Percentiles rank a stretch among this genome's conserved stretches.
phyloP scores from a whole-genome alignment of 64 coral and sea anemone species.

The Acropora tenuis region DNA sequence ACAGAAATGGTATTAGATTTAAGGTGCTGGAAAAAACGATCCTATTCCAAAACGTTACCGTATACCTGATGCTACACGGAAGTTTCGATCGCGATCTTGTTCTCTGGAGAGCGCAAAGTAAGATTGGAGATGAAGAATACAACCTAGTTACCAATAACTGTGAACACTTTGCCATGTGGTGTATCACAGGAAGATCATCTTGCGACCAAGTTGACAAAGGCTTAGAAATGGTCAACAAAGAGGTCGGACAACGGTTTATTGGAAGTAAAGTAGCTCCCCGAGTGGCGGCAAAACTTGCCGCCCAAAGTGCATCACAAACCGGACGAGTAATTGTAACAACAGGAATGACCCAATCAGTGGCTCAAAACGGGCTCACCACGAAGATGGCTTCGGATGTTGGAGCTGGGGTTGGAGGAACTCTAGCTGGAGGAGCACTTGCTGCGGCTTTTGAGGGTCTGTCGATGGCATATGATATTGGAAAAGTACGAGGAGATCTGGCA shows the following conservation, averaged over 20 bases:
- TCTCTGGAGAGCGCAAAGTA: conserved; percentile 33
- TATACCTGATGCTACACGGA: conserved; percentile 32
- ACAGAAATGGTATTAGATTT: not conserved
- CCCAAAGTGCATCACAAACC: no score
- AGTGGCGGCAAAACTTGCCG: not conserved
- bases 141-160: conserved; percentile 63
- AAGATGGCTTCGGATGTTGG: no score
- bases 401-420: no score
- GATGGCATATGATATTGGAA: no score
- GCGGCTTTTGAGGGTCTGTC: no score
- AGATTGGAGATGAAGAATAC: conserved; percentile 43
- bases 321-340: no score
- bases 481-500: no score
- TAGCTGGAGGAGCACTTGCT: no score
- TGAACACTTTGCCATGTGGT: not conserved
- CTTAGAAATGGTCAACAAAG: not conserved
- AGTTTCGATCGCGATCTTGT: conserved; percentile 22
- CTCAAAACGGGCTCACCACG: no score
- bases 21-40: not conserved
- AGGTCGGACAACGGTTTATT: not conserved
- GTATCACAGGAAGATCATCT: conserved; percentile 43
- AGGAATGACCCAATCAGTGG: no score
- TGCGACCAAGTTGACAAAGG: conserved; percentile 50
- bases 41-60: no score
- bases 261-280: not conserved